Conservation (phyloP, 1,140 invertebrate species). For the Procambarus virginalis region DNA sequence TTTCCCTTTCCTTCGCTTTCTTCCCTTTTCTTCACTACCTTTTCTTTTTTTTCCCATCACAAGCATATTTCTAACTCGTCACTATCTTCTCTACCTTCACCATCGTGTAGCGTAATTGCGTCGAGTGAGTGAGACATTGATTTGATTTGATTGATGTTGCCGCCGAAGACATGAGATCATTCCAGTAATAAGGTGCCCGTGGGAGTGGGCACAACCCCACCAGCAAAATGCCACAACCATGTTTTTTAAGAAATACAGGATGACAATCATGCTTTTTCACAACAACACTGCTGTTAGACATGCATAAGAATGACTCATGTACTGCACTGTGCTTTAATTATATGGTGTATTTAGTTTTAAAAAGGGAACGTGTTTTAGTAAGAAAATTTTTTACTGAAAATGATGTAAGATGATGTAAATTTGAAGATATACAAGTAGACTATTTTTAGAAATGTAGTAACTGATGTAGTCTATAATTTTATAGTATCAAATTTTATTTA, state of each 20-base stretch:
- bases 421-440: background rate
- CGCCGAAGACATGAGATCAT: no score
- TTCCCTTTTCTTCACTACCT: no score
- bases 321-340: background rate
- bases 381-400: background rate
- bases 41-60: no score
- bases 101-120: no score
- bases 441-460: background rate
- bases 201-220: no score
- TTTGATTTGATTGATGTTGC: no score
- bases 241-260: background rate
- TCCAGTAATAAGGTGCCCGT: no score
- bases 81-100: no score
- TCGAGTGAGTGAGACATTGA: no score
- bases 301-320: background rate
- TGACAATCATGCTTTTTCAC: background rate
- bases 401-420: background rate
- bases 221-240: background rate
- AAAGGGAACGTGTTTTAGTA: background rate
- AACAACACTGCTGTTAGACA: background rate
- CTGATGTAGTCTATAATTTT: background rate
- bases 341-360: background rate
- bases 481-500: background rate
- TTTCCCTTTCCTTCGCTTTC: no score
- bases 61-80: no score